Percentiles rank a stretch among this genome's conserved stretches.
phyloP scores from a whole-genome alignment of 2,113 vertebrate species.

The Cygnus buccinator region DNA sequence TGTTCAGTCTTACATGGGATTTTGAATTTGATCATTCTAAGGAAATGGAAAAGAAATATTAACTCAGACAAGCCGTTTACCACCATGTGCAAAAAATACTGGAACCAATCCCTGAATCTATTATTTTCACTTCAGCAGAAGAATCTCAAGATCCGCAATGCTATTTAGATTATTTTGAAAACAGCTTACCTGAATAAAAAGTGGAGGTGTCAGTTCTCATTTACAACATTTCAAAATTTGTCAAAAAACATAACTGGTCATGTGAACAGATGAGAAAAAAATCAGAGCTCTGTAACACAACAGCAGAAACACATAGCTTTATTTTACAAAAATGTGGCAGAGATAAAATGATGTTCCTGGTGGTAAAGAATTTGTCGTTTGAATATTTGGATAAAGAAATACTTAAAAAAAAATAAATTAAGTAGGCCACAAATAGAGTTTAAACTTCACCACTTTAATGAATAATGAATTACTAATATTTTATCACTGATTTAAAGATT shows the following conservation, averaged over 20 bases:
- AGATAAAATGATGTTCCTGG: neutral
- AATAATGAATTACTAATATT: neutral
- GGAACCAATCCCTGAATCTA: neutral
- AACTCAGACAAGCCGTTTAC: neutral
- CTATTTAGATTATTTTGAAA: neutral
- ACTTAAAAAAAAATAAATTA: neutral
- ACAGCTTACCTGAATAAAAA: neutral
- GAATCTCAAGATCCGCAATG: neutral
- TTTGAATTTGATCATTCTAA: neutral
- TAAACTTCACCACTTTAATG: neutral
- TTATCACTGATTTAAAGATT: neutral
- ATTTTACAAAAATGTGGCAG: neutral
- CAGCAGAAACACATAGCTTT: neutral
- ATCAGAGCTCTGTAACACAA: neutral
- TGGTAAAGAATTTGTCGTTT: neutral
- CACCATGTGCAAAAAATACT: neutral
- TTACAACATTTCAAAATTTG: neutral
- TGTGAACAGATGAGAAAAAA: neutral
- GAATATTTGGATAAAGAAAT: neutral
- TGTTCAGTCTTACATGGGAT: neutral
- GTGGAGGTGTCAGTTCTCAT: neutral
- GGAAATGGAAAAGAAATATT: neutral
- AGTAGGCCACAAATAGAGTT: neutral
- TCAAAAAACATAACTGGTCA: neutral
- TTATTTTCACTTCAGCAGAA: neutral